These are phyloP conservation scores for Zosterops lateralis DNA, from an alignment of 2,113 vertebrate species.

Conservation along the genomic window DNA sequence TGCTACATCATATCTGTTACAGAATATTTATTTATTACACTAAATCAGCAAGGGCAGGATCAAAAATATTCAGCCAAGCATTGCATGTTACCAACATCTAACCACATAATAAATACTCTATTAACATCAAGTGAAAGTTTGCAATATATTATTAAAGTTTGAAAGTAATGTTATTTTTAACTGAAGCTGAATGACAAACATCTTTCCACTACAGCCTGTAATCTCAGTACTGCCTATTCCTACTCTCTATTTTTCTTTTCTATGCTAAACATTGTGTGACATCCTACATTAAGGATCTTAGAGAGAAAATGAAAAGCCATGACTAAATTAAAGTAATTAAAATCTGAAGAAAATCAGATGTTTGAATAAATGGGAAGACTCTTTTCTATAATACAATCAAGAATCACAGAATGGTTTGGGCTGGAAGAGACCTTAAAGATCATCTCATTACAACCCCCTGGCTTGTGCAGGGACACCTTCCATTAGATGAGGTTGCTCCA, in stretches of 20 bases:
- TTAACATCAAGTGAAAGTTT: not conserved
- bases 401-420: not conserved
- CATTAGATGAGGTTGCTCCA: not conserved
- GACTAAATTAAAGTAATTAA: not conserved
- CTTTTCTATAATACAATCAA: not conserved
- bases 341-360: not conserved
- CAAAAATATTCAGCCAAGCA: not conserved
- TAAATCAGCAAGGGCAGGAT: not conserved
- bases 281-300: not conserved
- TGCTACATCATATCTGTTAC: not conserved
- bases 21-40: not conserved
- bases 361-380: not conserved
- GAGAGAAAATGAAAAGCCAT: not conserved
- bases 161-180: not conserved
- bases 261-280: not conserved
- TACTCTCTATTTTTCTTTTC: not conserved
- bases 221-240: not conserved
- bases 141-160: not conserved
- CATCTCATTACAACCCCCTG: not conserved
- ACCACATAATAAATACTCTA: not conserved
- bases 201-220: not conserved
- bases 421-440: not conserved
- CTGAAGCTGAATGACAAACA: not conserved
- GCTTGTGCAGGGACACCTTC: not conserved
- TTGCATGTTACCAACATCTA: not conserved